Evolutionary conservation across 2,113 vertebrate genomes (phyloP), one percentile per base, ranked within the genome.

Genomic region (Mus spicilegus): DNA sequence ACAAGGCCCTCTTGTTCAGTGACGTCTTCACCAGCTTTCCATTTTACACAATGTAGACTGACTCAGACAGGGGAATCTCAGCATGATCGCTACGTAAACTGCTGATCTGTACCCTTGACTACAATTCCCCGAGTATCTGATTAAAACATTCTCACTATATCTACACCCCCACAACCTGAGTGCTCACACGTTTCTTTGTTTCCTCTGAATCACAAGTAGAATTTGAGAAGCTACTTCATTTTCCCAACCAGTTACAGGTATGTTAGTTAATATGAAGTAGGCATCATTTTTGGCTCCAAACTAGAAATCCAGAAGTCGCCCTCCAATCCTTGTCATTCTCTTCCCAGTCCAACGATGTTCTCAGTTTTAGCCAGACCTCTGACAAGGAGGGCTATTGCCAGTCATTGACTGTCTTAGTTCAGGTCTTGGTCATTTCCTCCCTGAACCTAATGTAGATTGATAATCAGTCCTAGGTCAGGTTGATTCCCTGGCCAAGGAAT

Each of bases 101-200:
- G 26, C 81, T 87, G 54, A 70, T 90, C 13, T 61, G 11, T 54
- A 39, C 4, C 51, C 26, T 70, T 76, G n/a, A 39, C 14, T 90
- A 36, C 58, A n/a, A 70, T 58, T 93, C 76, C 58, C 12, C 88
- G 22, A 46, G 39, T 81, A 70, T 46, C 94, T 22, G 30, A 95
- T 92, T 90, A 76, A 91, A 89, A 86, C 4, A n/a, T 75, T 87
- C 20, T 96, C 33, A 72, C 39, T 90, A 10, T 85, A 80, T 72
- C 63, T 90, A 51, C n/a, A 28, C 65, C 58, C 80, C 63, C 75
- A 42, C 51, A 82, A 88, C 81, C 77, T 91, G 94, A 77, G 39
- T 70, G 67, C 49, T 65, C 8, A 5, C 0, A 13, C 85, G 72
- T 93, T 77, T 95, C n/a, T 70, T 26, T 30, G 77, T 91, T 65